Conservation (phyloP, 2,888 invertebrate genomes). For the Platycheirus rosarum region DNA sequence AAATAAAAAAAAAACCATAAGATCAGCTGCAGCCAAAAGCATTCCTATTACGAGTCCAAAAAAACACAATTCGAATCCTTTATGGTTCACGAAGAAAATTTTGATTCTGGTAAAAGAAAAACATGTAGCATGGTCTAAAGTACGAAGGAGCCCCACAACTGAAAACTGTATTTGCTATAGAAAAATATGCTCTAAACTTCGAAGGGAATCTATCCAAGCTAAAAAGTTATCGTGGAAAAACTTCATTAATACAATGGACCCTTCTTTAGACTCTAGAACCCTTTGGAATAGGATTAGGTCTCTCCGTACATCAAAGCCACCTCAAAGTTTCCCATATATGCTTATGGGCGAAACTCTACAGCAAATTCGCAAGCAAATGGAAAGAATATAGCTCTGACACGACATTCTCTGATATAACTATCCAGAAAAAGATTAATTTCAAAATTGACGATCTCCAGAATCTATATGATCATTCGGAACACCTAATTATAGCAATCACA, state of each 20-base stretch:
- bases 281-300: constrained; percentile 29
- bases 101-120: constrained; percentile 20
- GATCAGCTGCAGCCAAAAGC: constrained; percentile 21
- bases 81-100: constrained; percentile 16
- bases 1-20: constrained; percentile 32
- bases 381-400: constrained; percentile 11
- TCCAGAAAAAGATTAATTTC: constrained; percentile 3
- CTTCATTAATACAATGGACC: constrained; percentile 13
- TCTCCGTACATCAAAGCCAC: constrained; percentile 1
- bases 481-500: neutral
- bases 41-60: neutral
- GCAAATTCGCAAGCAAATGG: constrained; percentile 27
- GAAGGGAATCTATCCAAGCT: constrained; percentile 10
- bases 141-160: neutral
- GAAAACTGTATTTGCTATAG: constrained; percentile 10
- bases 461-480: neutral
- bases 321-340: constrained; percentile 8
- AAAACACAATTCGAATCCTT: neutral
- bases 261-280: neutral
- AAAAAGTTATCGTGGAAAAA: constrained; percentile 14
- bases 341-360: neutral
- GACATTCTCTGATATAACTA: neutral
- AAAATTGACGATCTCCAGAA: neutral
- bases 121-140: constrained; percentile 11
- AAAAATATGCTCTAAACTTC: constrained; percentile 15